A percentile compares a stretch with the other conserved stretches of the same genome.
Evolutionary conservation across 2,113 vertebrate species (phyloP).

Genomic region (Tringa solitaria): DNA sequence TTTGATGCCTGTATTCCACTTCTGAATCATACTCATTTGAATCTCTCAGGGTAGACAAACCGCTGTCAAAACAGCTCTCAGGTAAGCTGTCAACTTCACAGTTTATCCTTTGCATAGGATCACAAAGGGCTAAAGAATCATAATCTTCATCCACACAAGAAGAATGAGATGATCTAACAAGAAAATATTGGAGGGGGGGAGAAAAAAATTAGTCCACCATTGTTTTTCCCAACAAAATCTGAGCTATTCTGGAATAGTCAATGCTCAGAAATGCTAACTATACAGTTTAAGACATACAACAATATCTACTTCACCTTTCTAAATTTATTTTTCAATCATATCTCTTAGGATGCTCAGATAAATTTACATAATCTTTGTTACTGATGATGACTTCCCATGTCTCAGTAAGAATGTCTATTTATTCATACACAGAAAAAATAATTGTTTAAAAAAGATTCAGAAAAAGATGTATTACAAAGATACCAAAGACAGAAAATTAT

Average conservation of each 20-base stretch:
- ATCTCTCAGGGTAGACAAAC: constrained; percentile 90
- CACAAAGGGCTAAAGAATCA: constrained; percentile 89
- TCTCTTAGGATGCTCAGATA: neutral
- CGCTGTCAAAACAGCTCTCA: constrained; percentile 91
- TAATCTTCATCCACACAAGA: constrained; percentile 82
- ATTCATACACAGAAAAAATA: neutral
- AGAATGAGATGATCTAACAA: constrained; percentile 76
- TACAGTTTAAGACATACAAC: neutral
- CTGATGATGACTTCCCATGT: neutral
- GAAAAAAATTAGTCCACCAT: neutral
- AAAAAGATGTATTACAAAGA: neutral
- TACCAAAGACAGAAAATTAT: neutral
- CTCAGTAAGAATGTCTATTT: neutral
- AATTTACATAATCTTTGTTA: neutral
- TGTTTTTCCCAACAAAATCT: neutral
- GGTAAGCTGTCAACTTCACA: constrained; percentile 90
- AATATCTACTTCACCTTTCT: neutral
- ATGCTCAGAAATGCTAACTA: neutral
- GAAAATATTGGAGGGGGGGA: neutral
- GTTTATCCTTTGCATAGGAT: constrained; percentile 85
- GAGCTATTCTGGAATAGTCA: neutral
- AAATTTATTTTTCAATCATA: neutral
- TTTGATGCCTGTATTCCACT: constrained; percentile 77
- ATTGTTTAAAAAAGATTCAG: neutral
- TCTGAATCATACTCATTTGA: constrained; percentile 91